Conservation (phyloP, 2,797 vertebrate species). For the Aulostomus chinensis region DNA sequence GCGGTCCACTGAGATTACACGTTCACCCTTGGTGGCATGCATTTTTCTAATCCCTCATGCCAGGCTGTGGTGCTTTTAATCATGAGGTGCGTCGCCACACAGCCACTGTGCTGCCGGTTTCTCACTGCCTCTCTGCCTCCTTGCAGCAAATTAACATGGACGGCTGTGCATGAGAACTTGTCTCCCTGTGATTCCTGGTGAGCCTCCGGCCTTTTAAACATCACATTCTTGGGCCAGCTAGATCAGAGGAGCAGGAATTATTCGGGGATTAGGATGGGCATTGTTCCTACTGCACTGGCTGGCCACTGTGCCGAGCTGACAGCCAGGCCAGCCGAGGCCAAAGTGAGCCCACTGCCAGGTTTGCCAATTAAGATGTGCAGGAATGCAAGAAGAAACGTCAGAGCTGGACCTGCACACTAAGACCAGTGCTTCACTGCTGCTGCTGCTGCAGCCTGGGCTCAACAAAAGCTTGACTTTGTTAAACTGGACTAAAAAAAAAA, state of each 20-base stretch:
- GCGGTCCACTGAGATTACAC: conserved; percentile 20
- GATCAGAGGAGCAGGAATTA: conserved; percentile 78
- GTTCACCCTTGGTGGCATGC: conserved; percentile 25
- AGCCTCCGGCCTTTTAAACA: conserved; percentile 67
- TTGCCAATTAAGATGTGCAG: conserved; percentile 70
- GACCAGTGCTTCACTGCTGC: conserved; percentile 34
- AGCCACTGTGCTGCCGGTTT: conserved; percentile 43
- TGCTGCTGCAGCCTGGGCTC: conserved; percentile 5
- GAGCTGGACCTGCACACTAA: conserved; percentile 29
- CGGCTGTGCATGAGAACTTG: conserved; percentile 58
- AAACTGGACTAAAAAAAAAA: no score
- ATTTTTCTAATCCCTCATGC: conserved; percentile 40
- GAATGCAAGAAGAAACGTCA: conserved; percentile 63
- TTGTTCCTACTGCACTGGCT: conserved; percentile 69
- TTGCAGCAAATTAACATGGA: conserved; percentile 61
- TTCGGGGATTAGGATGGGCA: conserved; percentile 78
- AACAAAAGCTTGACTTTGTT: neutral
- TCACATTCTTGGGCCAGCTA: conserved; percentile 67
- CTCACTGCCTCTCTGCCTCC: conserved; percentile 50
- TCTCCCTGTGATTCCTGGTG: conserved; percentile 60
- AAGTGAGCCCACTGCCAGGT: conserved; percentile 49
- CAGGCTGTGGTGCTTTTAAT: conserved; percentile 34
- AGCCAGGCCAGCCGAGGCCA: conserved; percentile 52
- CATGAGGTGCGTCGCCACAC: conserved; percentile 31
- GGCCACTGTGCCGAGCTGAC: conserved; percentile 65